Evolutionary conservation across 1,140 invertebrate species (phyloP).

Genomic region (Temnothorax longispinosus): DNA sequence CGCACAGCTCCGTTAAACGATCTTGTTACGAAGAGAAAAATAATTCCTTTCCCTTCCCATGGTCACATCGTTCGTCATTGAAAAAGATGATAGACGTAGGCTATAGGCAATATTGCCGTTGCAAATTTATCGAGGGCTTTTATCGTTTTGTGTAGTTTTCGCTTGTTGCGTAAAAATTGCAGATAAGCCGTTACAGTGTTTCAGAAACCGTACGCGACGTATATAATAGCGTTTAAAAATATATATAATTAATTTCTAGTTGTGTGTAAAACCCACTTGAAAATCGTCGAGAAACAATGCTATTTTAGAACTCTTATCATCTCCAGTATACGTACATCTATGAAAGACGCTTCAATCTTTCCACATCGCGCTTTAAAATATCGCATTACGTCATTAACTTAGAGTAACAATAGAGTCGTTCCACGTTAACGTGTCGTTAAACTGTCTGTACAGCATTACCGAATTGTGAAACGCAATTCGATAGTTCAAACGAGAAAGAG

Average conservation of each 20-base stretch:
- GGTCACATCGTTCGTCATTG: conserved; percentile 27
- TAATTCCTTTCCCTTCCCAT: conserved; percentile 30
- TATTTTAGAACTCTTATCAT: conserved; percentile 50
- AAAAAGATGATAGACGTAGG: conserved; percentile 41
- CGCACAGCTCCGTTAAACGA: conserved; percentile 71
- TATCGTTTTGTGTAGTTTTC: conserved; percentile 55
- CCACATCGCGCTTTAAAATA: conserved; percentile 43
- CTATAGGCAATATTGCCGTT: conserved; percentile 35
- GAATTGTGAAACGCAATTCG: conserved; percentile 9
- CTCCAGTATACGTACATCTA: conserved; percentile 31
- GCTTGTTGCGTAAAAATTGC: conserved; percentile 52
- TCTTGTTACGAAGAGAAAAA: conserved; percentile 54
- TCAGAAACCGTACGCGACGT: conserved; percentile 23
- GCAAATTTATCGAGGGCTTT: conserved; percentile 49
- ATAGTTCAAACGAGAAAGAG: background rate
- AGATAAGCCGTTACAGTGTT: conserved; percentile 41
- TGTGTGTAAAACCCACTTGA: conserved; percentile 38
- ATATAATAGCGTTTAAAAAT: conserved; percentile 29
- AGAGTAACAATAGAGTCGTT: conserved; percentile 24
- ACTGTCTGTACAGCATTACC: conserved; percentile 4
- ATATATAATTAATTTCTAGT: conserved; percentile 50
- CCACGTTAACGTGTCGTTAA: conserved; percentile 37
- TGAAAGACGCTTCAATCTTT: conserved; percentile 36
- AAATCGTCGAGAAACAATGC: conserved; percentile 44
- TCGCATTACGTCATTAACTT: conserved; percentile 43